Evolutionary conservation across 2,113 vertebrate species (phyloP).

Genomic region (Oceanodroma tethys): DNA sequence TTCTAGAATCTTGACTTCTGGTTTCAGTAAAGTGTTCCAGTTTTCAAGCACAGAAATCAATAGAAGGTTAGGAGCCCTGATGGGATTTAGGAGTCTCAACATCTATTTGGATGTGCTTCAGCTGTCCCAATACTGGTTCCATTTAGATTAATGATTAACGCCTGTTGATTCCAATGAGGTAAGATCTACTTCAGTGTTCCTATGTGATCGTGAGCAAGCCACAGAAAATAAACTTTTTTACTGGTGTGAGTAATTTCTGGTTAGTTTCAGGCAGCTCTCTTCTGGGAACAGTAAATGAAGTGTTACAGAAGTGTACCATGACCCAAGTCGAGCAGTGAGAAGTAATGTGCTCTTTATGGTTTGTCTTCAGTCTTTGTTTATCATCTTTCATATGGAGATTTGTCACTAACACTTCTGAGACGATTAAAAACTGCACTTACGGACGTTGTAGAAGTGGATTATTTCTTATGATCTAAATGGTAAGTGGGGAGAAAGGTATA

Average conservation of each 20-base stretch:
- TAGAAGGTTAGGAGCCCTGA: background rate
- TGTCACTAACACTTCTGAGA: background rate
- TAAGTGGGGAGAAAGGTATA: background rate
- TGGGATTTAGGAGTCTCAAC: background rate
- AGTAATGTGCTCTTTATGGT: background rate
- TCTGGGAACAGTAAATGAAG: background rate
- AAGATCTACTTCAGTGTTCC: background rate
- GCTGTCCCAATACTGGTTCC: background rate
- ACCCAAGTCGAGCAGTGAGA: background rate
- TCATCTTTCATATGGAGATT: background rate
- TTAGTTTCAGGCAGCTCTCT: background rate
- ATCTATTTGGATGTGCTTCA: background rate
- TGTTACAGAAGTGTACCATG: background rate
- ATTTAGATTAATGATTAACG: background rate
- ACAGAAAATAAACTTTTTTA: background rate
- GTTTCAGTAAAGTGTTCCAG: background rate
- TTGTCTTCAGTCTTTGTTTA: background rate
- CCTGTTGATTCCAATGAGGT: background rate
- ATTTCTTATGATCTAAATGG: background rate
- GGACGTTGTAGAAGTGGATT: background rate
- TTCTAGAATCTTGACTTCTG: background rate
- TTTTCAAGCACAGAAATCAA: background rate
- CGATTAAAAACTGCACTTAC: background rate
- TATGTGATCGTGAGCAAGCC: rapidly evolving
- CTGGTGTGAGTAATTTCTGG: background rate